Evolutionary conservation across 2,888 invertebrate genomes (phyloP).

Genomic region (Thecophora atra): DNA sequence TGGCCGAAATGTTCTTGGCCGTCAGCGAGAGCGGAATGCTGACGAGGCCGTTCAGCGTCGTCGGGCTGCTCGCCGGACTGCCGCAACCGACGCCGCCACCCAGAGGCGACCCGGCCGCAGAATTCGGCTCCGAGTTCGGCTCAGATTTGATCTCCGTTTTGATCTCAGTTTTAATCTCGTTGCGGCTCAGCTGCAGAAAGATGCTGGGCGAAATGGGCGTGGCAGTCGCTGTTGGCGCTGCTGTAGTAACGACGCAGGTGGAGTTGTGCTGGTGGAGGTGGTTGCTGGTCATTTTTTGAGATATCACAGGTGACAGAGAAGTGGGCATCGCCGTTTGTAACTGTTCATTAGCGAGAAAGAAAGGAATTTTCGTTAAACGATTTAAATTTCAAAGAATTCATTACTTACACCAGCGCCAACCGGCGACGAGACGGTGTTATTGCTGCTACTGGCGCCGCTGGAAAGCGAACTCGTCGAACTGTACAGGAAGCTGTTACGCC

Average conservation of each 20-base stretch:
- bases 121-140: slow-evolving; percentile 15
- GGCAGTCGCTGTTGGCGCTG: slow-evolving; percentile 41
- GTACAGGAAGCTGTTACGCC: slow-evolving; percentile 64
- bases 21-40: slow-evolving; percentile 54
- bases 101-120: slow-evolving; percentile 36
- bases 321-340: slow-evolving; percentile 59
- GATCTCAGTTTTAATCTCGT: slow-evolving; percentile 18
- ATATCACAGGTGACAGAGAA: slow-evolving; percentile 65
- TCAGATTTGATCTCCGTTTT: slow-evolving; percentile 20
- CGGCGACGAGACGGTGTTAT: slow-evolving; percentile 67
- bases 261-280: slow-evolving; percentile 42
- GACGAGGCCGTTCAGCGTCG: slow-evolving; percentile 23
- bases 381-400: slow-evolving; percentile 40
- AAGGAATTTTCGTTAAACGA: neutral
- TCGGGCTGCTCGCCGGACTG: slow-evolving; percentile 36
- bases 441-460: slow-evolving; percentile 61
- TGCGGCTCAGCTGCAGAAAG: slow-evolving; percentile 33
- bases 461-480: slow-evolving; percentile 68
- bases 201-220: slow-evolving; percentile 34
- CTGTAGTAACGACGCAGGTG: slow-evolving; percentile 43
- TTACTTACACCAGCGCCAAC: slow-evolving; percentile 61
- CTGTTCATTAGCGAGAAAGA: slow-evolving; percentile 48
- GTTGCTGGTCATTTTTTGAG: slow-evolving; percentile 47
- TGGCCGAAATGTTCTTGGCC: slow-evolving; percentile 55
- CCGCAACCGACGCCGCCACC: slow-evolving; percentile 39